These are phyloP conservation scores for Ceratitis capitata DNA, from an alignment of 1,140 invertebrate genomes.

Conservation along the genomic window DNA sequence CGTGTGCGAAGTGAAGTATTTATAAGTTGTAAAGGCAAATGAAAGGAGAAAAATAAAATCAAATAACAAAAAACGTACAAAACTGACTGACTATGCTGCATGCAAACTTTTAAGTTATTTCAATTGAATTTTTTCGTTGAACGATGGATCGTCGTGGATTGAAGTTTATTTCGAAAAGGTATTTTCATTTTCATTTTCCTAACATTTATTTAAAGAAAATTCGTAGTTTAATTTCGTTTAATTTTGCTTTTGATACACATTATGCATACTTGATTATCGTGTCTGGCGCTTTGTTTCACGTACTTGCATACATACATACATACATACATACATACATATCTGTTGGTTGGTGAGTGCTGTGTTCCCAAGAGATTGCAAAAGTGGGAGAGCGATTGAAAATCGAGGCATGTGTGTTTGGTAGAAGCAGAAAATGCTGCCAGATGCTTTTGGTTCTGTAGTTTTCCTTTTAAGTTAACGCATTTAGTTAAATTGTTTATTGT, in stretches of 20 bases:
- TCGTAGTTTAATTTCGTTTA: neutral
- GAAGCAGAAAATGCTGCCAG: neutral
- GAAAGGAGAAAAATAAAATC: no score
- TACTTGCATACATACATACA: no score
- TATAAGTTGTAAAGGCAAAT: conserved; percentile 29
- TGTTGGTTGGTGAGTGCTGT: neutral
- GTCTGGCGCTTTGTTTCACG: neutral
- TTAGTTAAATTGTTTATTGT: no score
- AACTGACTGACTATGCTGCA: conserved; percentile 42
- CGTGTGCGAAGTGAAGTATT: conserved; percentile 16
- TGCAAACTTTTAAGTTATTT: conserved; percentile 63
- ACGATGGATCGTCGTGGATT: conserved; percentile 66
- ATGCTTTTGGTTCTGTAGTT: no score
- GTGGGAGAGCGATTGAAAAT: neutral
- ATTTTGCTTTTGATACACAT: conserved; percentile 8
- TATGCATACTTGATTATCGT: neutral
- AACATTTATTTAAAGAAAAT: neutral
- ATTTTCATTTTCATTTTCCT: conserved; percentile 50
- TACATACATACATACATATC: no score
- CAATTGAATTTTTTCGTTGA: conserved; percentile 63
- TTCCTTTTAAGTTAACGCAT: no score
- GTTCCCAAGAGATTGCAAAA: neutral
- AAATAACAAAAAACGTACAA: neutral
- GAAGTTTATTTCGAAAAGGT: conserved; percentile 65
- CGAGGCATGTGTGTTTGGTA: neutral